phyloP scores from a whole-genome alignment of 2,797 vertebrate genomes.

The Leptoclinus maculatus region DNA sequence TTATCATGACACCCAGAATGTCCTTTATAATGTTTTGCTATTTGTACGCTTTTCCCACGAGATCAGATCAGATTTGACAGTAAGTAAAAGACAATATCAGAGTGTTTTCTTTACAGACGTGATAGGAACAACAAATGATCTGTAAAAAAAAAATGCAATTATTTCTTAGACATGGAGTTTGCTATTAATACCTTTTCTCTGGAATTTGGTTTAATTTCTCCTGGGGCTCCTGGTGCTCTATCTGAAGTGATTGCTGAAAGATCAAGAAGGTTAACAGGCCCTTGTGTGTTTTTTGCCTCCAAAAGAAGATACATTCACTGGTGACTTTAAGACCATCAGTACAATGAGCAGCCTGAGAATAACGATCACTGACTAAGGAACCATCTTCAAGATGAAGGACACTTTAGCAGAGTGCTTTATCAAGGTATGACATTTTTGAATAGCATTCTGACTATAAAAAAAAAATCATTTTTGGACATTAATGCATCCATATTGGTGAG shows the following conservation, averaged over 20 bases:
- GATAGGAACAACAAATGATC: not conserved
- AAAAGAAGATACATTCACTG: not conserved
- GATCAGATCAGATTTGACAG: not conserved
- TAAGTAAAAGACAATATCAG: not conserved
- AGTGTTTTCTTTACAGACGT: not conserved
- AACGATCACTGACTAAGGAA: conserved; percentile 15
- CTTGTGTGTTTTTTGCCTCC: not conserved
- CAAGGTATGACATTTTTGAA: not conserved
- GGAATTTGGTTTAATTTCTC: conserved; percentile 26
- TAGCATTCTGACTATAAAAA: not conserved
- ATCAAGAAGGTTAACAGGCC: conserved; percentile 17
- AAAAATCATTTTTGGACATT: not conserved
- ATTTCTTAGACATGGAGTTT: not conserved
- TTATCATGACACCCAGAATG: not conserved
- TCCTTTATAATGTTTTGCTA: not conserved
- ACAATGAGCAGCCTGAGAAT: conserved; percentile 14
- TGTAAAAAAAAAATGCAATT: conserved; percentile 8
- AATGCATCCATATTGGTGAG: not conserved
- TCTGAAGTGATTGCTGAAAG: conserved; percentile 11
- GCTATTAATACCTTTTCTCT: conserved; percentile 1
- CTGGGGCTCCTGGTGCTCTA: not conserved
- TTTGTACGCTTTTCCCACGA: not conserved
- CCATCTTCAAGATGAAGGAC: conserved; percentile 17
- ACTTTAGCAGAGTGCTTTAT: conserved; percentile 5
- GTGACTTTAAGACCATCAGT: conserved; percentile 12